Conservation (phyloP, 2,113 vertebrate species). For the Crocuta crocuta region DNA sequence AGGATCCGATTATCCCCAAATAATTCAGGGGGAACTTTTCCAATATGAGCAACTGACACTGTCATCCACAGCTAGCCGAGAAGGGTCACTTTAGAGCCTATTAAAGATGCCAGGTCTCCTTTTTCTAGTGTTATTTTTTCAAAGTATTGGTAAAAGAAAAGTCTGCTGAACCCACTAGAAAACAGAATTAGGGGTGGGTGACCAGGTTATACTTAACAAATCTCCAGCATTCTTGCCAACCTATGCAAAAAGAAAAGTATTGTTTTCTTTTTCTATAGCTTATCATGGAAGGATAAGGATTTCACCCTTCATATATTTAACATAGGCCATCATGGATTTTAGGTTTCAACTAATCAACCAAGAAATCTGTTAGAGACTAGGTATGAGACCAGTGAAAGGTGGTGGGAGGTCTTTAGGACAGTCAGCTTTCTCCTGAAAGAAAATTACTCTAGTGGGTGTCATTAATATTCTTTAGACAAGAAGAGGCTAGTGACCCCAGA, state of each 20-base stretch:
- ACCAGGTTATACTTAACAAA: not conserved
- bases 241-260: too few relatives aligned
- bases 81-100: not conserved
- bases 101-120: not conserved
- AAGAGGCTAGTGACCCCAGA: not conserved
- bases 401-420: not conserved
- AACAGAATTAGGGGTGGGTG: not conserved
- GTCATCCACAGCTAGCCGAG: not conserved
- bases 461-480: not conserved
- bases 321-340: not conserved
- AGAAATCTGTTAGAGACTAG: not conserved
- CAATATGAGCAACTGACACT: not conserved
- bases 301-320: not conserved
- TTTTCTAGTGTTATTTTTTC: slow-evolving; percentile 36
- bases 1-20: not conserved
- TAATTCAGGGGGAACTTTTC: slow-evolving; percentile 4
- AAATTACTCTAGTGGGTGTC: not conserved
- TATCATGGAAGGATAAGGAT: slow-evolving; percentile 29
- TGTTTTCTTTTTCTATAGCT: not conserved
- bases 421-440: not conserved
- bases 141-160: not conserved
- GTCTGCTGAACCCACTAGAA: not conserved
- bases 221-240: not conserved
- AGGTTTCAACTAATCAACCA: not conserved
- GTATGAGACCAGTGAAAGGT: not conserved